Conservation (phyloP, 2,113 vertebrate genomes). For the Hemicordylus capensis region DNA sequence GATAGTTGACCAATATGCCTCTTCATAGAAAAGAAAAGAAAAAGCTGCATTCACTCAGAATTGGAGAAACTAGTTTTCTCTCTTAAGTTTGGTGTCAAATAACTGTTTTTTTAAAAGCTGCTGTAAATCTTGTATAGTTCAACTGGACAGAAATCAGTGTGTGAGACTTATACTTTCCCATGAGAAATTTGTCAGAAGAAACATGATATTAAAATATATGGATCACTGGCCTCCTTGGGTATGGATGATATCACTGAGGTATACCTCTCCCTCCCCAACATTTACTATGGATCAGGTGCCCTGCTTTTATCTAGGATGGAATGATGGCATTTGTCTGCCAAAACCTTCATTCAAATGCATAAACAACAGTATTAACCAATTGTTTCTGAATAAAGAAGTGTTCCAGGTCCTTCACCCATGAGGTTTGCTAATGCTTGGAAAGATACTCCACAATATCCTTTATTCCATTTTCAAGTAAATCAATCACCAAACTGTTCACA, state of each 20-base stretch:
- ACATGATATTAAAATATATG: not conserved
- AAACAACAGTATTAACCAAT: conserved; percentile 12
- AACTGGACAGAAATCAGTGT: not conserved
- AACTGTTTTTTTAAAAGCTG: not conserved
- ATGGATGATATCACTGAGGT: not conserved
- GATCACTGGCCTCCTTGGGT: not conserved
- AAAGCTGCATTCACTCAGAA: not conserved
- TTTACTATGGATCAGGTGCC: not conserved
- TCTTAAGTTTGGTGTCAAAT: not conserved
- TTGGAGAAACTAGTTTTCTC: not conserved
- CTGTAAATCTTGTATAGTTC: not conserved
- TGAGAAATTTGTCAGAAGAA: not conserved
- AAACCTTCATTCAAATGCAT: conserved; percentile 23
- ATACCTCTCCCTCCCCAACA: not conserved
- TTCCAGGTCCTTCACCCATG: conserved; percentile 28
- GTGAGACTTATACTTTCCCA: not conserved
- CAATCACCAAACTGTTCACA: conserved; percentile 10
- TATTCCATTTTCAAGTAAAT: conserved; percentile 33
- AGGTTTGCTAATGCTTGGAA: conserved; percentile 33
- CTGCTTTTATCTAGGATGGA: conserved; percentile 12
- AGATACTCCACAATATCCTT: conserved; percentile 18
- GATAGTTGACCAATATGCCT: not conserved
- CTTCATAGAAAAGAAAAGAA: too few species aligned
- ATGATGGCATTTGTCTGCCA: not conserved
- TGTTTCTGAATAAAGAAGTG: not conserved